Conservation (phyloP, 2,888 invertebrate species). For the Cheilosia variabilis region DNA sequence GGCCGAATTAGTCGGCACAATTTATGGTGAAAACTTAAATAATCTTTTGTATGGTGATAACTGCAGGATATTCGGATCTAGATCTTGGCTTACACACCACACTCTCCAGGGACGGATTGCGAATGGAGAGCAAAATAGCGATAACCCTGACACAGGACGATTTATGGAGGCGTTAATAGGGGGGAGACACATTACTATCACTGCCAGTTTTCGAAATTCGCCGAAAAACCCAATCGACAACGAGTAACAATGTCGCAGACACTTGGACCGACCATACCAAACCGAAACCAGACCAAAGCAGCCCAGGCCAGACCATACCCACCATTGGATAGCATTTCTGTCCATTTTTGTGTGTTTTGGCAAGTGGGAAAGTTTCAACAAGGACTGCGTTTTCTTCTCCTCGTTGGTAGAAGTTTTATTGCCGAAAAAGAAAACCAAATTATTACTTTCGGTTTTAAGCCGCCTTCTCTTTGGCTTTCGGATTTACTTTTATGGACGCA, state of each 20-base stretch:
- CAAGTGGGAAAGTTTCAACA: slow-evolving; percentile 39
- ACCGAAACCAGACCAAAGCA: background rate
- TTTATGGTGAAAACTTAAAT: slow-evolving; percentile 75
- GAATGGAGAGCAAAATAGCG: slow-evolving; percentile 10
- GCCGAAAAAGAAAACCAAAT: slow-evolving; percentile 36
- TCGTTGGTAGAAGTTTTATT: slow-evolving; percentile 59
- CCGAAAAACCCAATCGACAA: slow-evolving; percentile 24
- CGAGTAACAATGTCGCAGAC: slow-evolving; percentile 35
- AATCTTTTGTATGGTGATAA: slow-evolving; percentile 72
- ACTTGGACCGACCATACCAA: slow-evolving; percentile 4
- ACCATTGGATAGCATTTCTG: background rate
- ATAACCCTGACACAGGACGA: slow-evolving; percentile 66
- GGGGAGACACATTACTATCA: slow-evolving; percentile 13
- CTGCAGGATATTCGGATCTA: slow-evolving; percentile 67
- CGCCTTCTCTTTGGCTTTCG: slow-evolving; percentile 50
- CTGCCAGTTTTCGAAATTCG: background rate
- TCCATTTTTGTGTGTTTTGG: slow-evolving; percentile 5
- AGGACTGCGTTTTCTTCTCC: slow-evolving; percentile 6
- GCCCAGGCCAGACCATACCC: background rate
- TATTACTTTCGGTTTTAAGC: slow-evolving; percentile 69
- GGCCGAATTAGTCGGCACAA: slow-evolving; percentile 71
- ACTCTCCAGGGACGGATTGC: background rate
- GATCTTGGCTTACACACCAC: slow-evolving; percentile 47
- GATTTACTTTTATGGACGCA: slow-evolving; percentile 70
- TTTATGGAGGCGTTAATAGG: slow-evolving; percentile 71